Conservation (phyloP, 2,797 vertebrate species). For the Apogon talboti region DNA sequence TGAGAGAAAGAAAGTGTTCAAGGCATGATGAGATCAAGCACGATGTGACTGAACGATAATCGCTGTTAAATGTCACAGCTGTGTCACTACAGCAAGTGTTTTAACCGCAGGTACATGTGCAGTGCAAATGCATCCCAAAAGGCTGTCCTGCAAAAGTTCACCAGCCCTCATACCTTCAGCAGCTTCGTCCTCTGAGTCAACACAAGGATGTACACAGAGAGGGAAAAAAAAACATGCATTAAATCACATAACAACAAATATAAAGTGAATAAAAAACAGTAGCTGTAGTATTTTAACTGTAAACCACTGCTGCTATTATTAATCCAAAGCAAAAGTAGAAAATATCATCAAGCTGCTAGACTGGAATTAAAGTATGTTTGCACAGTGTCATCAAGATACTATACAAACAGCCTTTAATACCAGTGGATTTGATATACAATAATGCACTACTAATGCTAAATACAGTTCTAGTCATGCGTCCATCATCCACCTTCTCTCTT, state of each 20-base stretch:
- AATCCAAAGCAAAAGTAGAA: too few relatives aligned
- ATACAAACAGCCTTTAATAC: constrained; percentile 8
- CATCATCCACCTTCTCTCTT: too few relatives aligned
- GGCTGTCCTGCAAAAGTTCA: background rate
- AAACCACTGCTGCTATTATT: background rate
- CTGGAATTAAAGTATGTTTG: too few relatives aligned
- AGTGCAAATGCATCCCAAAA: too few relatives aligned
- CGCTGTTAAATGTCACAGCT: constrained; percentile 7
- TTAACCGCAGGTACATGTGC: constrained; percentile 4
- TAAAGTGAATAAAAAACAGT: background rate
- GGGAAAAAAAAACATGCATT: constrained; percentile 2
- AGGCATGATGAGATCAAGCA: background rate
- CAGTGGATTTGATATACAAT: background rate
- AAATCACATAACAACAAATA: constrained; percentile 3
- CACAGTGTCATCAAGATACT: background rate
- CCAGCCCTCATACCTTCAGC: constrained; percentile 59
- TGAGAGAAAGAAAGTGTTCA: background rate
- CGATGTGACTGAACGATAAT: background rate
- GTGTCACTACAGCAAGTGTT: background rate
- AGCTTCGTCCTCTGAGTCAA: constrained; percentile 53
- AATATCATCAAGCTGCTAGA: too few relatives aligned
- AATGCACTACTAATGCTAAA: too few relatives aligned
- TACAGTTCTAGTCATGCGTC: too few relatives aligned
- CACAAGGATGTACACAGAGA: constrained; percentile 3
- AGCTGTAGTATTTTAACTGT: too few relatives aligned